phyloP scores from a whole-genome alignment of 2,113 vertebrate genomes.

The Notiomystis cincta region DNA sequence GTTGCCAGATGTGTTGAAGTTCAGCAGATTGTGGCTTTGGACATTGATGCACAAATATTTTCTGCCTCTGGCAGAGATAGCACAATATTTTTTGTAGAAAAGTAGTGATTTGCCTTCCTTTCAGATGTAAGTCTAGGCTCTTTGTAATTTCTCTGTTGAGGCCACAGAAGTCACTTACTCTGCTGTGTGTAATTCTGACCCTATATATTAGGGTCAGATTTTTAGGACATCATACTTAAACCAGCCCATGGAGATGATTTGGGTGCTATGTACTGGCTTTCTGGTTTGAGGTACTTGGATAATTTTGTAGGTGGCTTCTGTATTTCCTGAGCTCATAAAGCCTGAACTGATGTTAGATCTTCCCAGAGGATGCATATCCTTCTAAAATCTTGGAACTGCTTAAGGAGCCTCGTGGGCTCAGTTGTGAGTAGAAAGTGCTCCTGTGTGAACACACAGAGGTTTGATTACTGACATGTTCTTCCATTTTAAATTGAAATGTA shows the following conservation, averaged over 20 bases:
- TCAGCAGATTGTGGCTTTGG: not conserved
- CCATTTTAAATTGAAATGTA: not conserved
- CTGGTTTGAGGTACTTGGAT: not conserved
- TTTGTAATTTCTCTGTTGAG: not conserved
- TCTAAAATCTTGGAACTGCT: not conserved
- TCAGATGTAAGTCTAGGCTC: not conserved
- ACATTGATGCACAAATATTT: not conserved
- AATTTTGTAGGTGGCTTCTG: not conserved
- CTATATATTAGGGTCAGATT: not conserved
- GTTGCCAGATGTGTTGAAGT: slow-evolving; percentile 15
- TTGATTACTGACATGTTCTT: not conserved
- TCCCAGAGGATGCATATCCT: not conserved
- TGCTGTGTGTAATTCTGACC: not conserved
- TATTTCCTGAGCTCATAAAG: not conserved
- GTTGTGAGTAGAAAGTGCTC: not conserved
- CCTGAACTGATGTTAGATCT: not conserved
- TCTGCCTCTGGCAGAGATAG: not conserved
- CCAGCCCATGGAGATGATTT: not conserved
- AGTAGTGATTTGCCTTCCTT: not conserved
- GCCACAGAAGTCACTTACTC: not conserved
- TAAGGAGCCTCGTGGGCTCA: not conserved
- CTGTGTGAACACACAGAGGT: not conserved
- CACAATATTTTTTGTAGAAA: not conserved
- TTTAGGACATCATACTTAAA: not conserved
- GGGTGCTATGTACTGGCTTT: not conserved